Conservation (phyloP, 2,888 invertebrate genomes). For the Eugnorisma glareosa region DNA sequence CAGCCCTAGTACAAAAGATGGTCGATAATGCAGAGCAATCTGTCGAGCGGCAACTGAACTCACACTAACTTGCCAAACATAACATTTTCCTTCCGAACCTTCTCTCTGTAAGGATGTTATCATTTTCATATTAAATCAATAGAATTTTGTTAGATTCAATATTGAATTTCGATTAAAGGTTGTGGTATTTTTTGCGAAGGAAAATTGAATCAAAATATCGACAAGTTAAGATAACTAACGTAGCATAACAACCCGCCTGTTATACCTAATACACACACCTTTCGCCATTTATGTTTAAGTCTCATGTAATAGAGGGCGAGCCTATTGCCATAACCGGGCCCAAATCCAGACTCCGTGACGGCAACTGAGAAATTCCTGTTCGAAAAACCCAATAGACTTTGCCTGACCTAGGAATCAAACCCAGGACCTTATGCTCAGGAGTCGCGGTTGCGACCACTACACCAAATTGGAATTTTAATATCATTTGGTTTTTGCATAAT, state of each 20-base stretch:
- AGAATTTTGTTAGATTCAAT: conserved; percentile 33
- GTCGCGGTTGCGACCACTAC: too few relatives aligned
- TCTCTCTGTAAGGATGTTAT: conserved; percentile 25
- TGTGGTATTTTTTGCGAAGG: background rate
- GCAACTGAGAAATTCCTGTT: too few relatives aligned
- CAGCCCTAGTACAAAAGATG: conserved; percentile 57
- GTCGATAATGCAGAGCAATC: conserved; percentile 43
- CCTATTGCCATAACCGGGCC: too few relatives aligned
- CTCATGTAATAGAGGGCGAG: too few relatives aligned
- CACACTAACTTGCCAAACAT: conserved; percentile 53
- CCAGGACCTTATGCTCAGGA: too few relatives aligned
- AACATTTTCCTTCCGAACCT: conserved; percentile 55
- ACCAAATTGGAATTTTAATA: background rate
- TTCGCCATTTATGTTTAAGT: too few relatives aligned
- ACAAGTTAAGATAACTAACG: background rate
- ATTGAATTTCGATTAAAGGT: conserved; percentile 12
- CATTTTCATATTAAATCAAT: conserved; percentile 41
- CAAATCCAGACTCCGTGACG: too few relatives aligned
- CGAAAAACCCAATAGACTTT: too few relatives aligned
- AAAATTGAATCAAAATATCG: conserved; percentile 14
- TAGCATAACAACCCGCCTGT: too few relatives aligned
- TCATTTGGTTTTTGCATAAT: background rate
- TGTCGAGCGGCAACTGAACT: conserved; percentile 34
- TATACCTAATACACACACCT: too few relatives aligned
- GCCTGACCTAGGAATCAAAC: too few relatives aligned